Conservation (phyloP, 2,797 vertebrate species). For the Carcharodon carcharias region DNA sequence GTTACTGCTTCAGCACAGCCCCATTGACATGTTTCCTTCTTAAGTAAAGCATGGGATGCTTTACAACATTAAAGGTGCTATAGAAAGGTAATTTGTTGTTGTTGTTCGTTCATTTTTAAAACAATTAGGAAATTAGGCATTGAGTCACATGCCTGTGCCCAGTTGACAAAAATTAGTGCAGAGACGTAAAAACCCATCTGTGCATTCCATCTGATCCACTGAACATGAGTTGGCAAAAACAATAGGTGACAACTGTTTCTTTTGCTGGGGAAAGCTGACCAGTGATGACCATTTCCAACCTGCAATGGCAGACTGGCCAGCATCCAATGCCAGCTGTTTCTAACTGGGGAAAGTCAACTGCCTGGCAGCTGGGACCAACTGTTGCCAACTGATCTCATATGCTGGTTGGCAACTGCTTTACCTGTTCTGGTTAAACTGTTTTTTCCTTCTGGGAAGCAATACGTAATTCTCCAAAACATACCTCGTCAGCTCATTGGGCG, state of each 20-base stretch:
- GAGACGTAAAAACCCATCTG: background rate
- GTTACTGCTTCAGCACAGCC: too few species aligned
- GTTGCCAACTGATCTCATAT: too few species aligned
- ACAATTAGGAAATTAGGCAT: background rate
- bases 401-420: too few species aligned
- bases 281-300: too few species aligned
- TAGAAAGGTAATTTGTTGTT: background rate
- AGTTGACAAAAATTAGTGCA: background rate
- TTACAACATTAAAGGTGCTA: background rate
- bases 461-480: background rate
- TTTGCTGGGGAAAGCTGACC: too few species aligned
- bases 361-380: too few species aligned
- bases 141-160: background rate
- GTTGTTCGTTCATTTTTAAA: background rate
- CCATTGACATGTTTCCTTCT: too few species aligned
- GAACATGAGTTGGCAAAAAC: background rate
- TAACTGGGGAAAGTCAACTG: too few species aligned
- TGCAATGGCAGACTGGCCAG: too few species aligned
- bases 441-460: background rate
- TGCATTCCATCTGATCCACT: background rate
- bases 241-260: too few species aligned
- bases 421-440: too few species aligned
- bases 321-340: too few species aligned
- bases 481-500: background rate
- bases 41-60: background rate